These are phyloP conservation scores for Eueremaeus valkanovi DNA, from an alignment of 2,888 invertebrate genomes.

Conservation along the genomic window DNA sequence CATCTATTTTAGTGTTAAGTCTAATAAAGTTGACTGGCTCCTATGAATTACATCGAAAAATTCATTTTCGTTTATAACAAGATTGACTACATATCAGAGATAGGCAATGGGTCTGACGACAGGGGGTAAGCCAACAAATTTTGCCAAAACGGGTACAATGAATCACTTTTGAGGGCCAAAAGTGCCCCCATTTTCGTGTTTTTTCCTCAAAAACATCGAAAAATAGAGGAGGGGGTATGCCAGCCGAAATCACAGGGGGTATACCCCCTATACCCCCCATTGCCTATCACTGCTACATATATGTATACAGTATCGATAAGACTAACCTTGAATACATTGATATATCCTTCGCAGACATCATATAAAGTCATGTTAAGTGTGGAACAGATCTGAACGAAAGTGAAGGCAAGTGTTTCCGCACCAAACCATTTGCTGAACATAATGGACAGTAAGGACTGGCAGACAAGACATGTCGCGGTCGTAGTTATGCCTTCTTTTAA, in stretches of 20 bases:
- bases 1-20: background rate
- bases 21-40: background rate
- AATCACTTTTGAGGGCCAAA: no score
- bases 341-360: background rate
- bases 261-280: no score
- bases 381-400: background rate
- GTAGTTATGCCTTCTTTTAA: background rate
- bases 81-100: no score
- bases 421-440: background rate
- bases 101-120: no score
- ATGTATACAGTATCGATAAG: background rate
- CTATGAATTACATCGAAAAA: background rate
- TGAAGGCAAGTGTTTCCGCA: background rate
- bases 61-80: no score
- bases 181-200: no score
- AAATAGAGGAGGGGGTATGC: no score
- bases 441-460: background rate
- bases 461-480: background rate
- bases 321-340: background rate
- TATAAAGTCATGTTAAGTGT: background rate
- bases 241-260: no score
- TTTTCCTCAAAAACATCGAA: no score
- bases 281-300: no score
- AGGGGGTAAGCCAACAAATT: no score
- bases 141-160: no score